Percentiles rank a stretch among this genome's conserved stretches.
These are phyloP conservation scores for Apolygus lucorum DNA, from an alignment of 1,140 invertebrate genomes.

Conservation along the genomic window DNA sequence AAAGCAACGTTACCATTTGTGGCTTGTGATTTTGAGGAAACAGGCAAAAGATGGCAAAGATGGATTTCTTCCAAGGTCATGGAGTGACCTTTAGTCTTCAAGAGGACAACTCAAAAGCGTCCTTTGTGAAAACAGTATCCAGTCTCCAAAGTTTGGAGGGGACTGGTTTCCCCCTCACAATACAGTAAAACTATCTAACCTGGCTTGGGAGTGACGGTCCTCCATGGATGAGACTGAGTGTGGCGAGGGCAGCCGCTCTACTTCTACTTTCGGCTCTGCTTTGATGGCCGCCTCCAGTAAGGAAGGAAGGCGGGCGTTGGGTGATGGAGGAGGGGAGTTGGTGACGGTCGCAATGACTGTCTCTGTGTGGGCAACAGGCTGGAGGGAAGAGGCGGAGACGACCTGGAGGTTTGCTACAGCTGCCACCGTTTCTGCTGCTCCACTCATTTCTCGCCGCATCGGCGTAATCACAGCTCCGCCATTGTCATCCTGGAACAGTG, in stretches of 20 bases:
- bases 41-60: too few species aligned
- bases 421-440: constrained; percentile 43
- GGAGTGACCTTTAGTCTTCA: too few species aligned
- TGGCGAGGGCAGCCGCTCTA: constrained; percentile 50
- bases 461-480: constrained; percentile 28
- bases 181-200: too few species aligned
- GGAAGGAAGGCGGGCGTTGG: constrained; percentile 46
- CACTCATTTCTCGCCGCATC: constrained; percentile 31
- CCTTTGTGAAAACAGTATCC: too few species aligned
- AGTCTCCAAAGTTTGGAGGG: too few species aligned
- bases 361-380: constrained; percentile 37
- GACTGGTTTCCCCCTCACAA: too few species aligned
- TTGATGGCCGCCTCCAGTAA: constrained; percentile 76
- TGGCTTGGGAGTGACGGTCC: constrained; percentile 34
- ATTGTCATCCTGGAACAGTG: constrained; percentile 25
- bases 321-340: constrained; percentile 33
- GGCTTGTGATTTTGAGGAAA: too few species aligned
- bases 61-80: too few species aligned
- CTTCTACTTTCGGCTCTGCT: constrained; percentile 74
- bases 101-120: too few species aligned
- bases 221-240: constrained; percentile 31
- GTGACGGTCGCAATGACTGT: constrained; percentile 41
- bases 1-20: too few species aligned
- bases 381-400: constrained; percentile 46
- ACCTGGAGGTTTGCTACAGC: constrained; percentile 42